Evolutionary conservation across 1,140 invertebrate genomes (phyloP).

Genomic region (Nebria ingens): DNA sequence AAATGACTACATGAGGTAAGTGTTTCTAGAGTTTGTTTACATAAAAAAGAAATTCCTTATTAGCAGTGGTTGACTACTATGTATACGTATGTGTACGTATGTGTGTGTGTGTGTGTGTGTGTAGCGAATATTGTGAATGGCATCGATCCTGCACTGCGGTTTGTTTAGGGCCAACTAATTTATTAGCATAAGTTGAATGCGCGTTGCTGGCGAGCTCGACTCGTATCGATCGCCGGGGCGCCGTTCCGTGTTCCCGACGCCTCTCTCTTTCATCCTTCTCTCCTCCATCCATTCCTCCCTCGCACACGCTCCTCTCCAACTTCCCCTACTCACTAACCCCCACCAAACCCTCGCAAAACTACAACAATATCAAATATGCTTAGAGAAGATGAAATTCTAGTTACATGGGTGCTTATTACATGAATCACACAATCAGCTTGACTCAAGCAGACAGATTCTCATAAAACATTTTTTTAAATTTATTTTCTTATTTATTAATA

Average conservation of each 20-base stretch:
- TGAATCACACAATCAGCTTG: too few species aligned
- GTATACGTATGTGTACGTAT: neutral
- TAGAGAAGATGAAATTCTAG: too few species aligned
- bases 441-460: too few species aligned
- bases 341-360: too few species aligned
- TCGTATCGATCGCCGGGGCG: conserved; percentile 29
- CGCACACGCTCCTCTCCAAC: neutral
- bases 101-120: neutral
- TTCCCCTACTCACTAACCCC: neutral
- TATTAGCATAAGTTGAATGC: conserved; percentile 37
- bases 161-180: conserved; percentile 36
- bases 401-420: neutral
- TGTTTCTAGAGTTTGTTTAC: conserved; percentile 13
- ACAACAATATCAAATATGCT: neutral
- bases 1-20: conserved; percentile 86
- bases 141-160: conserved; percentile 35
- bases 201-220: conserved; percentile 24
- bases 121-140: neutral
- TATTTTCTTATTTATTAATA: too few species aligned
- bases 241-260: too few species aligned
- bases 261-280: conserved; percentile 13
- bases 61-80: too few species aligned
- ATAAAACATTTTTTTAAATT: too few species aligned
- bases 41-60: too few species aligned
- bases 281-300: neutral